Percentiles rank a stretch among this genome's conserved stretches.
These are phyloP conservation scores for Thumatha senex DNA, from an alignment of 2,888 invertebrate species.

Conservation along the genomic window DNA sequence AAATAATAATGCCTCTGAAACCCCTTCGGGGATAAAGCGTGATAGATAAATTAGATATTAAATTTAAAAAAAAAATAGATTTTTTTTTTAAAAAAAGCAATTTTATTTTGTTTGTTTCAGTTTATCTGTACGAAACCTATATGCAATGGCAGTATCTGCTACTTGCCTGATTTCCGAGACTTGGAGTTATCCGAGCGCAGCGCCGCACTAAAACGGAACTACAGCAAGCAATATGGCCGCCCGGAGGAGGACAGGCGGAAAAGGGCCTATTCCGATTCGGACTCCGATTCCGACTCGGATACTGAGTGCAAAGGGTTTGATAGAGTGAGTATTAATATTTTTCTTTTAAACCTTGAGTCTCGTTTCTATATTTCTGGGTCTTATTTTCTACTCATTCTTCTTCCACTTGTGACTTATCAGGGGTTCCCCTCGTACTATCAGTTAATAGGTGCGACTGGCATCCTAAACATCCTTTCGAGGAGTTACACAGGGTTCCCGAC, in stretches of 20 bases:
- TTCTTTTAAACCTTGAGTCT: background rate
- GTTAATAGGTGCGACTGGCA: no score
- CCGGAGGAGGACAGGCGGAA: conserved; percentile 70
- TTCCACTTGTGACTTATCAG: no score
- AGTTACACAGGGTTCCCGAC: no score
- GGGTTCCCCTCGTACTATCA: no score
- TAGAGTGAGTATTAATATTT: conserved; percentile 60
- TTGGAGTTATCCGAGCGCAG: conserved; percentile 40
- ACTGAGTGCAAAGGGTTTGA: conserved; percentile 77
- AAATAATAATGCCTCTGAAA: no score
- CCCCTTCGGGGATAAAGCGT: no score
- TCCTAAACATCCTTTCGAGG: no score
- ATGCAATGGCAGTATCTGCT: conserved; percentile 68
- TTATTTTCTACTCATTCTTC: no score
- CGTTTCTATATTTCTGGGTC: no score
- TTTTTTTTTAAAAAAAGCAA: no score
- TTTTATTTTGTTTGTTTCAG: conserved; percentile 49
- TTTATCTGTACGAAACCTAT: conserved; percentile 59
- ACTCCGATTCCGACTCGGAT: conserved; percentile 84
- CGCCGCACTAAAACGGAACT: conserved; percentile 51
- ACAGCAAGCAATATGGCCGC: conserved; percentile 77
- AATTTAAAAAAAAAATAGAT: no score
- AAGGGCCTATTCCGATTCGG: conserved; percentile 71
- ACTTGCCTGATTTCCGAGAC: conserved; percentile 52
- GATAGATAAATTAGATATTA: no score